A percentile compares a stretch with the other conserved stretches of the same genome.
These are phyloP conservation scores for Euwallacea fornicatus DNA, from an alignment of 1,140 invertebrate species.

Conservation along the genomic window DNA sequence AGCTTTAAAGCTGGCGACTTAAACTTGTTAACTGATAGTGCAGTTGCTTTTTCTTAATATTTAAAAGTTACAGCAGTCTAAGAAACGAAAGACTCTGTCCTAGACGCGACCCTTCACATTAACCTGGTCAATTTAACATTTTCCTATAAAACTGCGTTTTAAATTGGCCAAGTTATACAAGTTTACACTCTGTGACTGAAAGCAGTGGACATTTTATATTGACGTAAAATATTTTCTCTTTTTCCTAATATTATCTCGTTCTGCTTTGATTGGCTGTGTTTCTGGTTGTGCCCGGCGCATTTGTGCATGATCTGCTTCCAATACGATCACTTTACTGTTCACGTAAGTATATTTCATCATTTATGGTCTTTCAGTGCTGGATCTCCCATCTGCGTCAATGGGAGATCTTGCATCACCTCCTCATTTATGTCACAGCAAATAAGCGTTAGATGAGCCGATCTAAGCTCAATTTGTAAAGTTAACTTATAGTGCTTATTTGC, in stretches of 20 bases:
- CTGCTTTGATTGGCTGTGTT: conserved; percentile 69
- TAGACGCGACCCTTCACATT: too few relatives aligned
- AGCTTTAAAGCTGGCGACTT: not conserved
- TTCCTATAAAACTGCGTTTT: not conserved
- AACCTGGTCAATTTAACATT: too few relatives aligned
- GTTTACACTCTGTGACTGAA: conserved; percentile 43
- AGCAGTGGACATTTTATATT: conserved; percentile 51
- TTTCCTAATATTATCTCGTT: conserved; percentile 71
- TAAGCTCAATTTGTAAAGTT: too few relatives aligned
- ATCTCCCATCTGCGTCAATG: not conserved
- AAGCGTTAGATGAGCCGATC: too few relatives aligned
- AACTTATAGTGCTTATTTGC: too few relatives aligned
- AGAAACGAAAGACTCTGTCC: too few relatives aligned
- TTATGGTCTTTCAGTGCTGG: conserved; percentile 21
- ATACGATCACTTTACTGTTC: conserved; percentile 58
- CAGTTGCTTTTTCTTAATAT: conserved; percentile 1
- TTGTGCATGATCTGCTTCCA: conserved; percentile 71
- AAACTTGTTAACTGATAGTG: not conserved
- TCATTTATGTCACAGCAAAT: too few relatives aligned
- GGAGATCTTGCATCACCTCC: too few relatives aligned
- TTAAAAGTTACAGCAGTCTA: conserved; percentile 17
- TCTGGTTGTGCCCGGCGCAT: conserved; percentile 71
- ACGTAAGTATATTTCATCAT: conserved; percentile 70
- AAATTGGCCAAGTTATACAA: conserved; percentile 21
- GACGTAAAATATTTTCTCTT: conserved; percentile 65